Conservation (phyloP, 2,888 invertebrate genomes). For the Amorpha juglandis region DNA sequence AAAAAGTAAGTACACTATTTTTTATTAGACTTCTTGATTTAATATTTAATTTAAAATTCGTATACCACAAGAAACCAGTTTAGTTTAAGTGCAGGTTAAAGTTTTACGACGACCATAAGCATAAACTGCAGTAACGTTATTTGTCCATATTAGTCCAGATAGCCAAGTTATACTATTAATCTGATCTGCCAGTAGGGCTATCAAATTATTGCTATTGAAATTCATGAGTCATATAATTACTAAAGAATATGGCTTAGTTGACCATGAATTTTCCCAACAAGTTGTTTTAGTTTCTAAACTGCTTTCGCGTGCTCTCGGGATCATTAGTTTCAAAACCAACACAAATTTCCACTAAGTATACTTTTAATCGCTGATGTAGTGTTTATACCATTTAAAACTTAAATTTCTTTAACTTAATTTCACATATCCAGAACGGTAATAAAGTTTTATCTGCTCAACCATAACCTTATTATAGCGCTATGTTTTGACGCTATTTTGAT, state of each 20-base stretch:
- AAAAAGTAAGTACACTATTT: too few relatives aligned
- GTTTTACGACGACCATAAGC: background rate
- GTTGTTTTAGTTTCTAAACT: background rate
- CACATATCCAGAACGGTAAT: background rate
- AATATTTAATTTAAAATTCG: background rate
- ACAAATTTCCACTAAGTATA: too few relatives aligned
- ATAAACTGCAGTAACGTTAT: constrained; percentile 6
- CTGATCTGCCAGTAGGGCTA: constrained; percentile 6
- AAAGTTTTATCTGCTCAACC: too few relatives aligned
- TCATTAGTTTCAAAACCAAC: too few relatives aligned
- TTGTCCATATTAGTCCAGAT: background rate
- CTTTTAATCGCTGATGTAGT: too few relatives aligned
- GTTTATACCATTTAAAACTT: too few relatives aligned
- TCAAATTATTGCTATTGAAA: background rate
- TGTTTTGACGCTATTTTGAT: too few relatives aligned
- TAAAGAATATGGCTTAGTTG: background rate
- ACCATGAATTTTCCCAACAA: background rate
- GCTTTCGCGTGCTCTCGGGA: background rate
- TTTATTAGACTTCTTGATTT: too few relatives aligned
- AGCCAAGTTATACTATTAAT: too few relatives aligned
- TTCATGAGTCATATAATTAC: background rate
- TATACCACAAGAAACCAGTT: background rate
- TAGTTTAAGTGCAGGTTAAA: background rate
- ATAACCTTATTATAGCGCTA: too few relatives aligned
- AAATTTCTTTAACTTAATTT: too few relatives aligned